Conservation (phyloP, 1,140 invertebrate genomes). For the Branchinecta lindahli region DNA sequence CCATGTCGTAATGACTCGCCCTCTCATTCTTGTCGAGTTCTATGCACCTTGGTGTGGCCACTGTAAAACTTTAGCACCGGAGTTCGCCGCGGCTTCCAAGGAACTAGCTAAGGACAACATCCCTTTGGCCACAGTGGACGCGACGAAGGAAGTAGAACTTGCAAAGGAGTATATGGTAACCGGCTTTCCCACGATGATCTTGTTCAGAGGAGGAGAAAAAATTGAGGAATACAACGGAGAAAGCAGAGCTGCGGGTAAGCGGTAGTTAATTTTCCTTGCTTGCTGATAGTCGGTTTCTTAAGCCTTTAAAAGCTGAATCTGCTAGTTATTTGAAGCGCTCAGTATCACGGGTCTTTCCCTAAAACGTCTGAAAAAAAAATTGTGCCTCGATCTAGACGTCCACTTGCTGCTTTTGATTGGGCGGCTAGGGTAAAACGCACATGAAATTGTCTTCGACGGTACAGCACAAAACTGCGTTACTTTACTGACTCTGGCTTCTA, state of each 20-base stretch:
- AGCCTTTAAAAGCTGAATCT: neutral
- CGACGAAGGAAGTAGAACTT: slow-evolving; percentile 34
- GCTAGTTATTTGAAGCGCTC: too few species aligned
- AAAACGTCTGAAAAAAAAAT: too few species aligned
- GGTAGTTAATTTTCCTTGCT: too few species aligned
- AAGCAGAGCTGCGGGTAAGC: slow-evolving; percentile 31
- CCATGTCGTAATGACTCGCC: slow-evolving; percentile 29
- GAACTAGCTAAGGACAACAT: slow-evolving; percentile 31
- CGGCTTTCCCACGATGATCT: slow-evolving; percentile 35
- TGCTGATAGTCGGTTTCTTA: neutral
- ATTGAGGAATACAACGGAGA: slow-evolving; percentile 34
- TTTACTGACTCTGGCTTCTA: too few species aligned
- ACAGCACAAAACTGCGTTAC: too few species aligned
- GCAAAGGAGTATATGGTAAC: slow-evolving; percentile 30
- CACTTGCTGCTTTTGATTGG: too few species aligned
- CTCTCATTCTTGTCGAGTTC: slow-evolving; percentile 37
- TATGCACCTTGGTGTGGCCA: slow-evolving; percentile 38
- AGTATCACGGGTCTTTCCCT: too few species aligned
- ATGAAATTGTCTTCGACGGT: too few species aligned
- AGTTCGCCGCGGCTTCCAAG: slow-evolving; percentile 29
- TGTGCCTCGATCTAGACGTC: too few species aligned
- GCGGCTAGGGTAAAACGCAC: too few species aligned
- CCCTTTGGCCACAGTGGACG: slow-evolving; percentile 37
- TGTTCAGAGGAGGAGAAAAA: slow-evolving; percentile 33
- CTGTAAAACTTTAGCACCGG: slow-evolving; percentile 29